phyloP scores from a whole-genome alignment of 2,113 vertebrate genomes.

The Geococcyx californianus region DNA sequence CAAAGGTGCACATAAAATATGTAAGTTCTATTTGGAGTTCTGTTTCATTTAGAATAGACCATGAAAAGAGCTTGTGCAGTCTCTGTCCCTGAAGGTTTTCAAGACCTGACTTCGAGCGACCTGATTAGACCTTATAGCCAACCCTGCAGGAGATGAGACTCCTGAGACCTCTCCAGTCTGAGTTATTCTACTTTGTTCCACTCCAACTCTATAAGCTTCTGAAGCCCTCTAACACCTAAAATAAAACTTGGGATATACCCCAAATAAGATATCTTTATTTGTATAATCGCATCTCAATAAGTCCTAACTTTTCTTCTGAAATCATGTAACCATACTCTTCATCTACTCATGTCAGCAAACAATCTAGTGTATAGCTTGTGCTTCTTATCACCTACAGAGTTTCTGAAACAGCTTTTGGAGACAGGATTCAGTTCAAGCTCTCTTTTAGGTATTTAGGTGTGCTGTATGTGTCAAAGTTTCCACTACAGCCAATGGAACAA shows the following conservation, averaged over 20 bases:
- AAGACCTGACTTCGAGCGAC: neutral
- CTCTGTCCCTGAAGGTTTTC: neutral
- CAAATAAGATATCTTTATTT: neutral
- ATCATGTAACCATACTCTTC: neutral
- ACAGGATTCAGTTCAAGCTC: neutral
- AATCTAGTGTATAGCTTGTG: neutral
- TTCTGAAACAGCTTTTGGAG: neutral
- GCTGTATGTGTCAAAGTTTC: neutral
- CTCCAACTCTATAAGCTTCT: neutral
- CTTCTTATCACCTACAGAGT: neutral
- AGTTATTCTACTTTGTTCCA: neutral
- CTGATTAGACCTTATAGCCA: neutral
- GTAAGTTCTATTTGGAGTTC: neutral
- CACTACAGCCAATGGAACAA: neutral
- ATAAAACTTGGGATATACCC: neutral
- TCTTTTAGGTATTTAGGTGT: neutral
- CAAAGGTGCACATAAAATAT: neutral
- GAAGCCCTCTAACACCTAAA: neutral
- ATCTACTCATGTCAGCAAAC: neutral
- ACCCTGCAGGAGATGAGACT: neutral
- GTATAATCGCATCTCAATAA: neutral
- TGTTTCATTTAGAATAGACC: neutral
- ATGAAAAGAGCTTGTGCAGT: fast-evolving
- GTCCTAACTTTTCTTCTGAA: neutral
- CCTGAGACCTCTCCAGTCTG: neutral